Evolutionary conservation across 2,888 invertebrate species (phyloP).

Genomic region (Trichopoda pennipes): DNA sequence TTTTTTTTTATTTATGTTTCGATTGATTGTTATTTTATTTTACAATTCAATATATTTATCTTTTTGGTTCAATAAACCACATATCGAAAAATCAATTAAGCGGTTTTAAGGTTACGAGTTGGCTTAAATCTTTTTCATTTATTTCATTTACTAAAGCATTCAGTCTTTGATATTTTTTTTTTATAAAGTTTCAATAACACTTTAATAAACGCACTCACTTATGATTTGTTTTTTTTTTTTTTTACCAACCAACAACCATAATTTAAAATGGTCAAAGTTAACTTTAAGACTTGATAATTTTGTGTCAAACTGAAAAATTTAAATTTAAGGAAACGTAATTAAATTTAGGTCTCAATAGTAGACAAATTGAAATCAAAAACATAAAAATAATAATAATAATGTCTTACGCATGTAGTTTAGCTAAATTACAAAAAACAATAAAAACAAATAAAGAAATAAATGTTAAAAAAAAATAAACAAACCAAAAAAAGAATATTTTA

Average conservation of each 20-base stretch:
- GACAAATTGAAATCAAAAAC: constrained; percentile 6
- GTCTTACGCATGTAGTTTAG: constrained; percentile 46
- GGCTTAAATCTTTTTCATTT: constrained; percentile 28
- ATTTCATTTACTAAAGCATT: not conserved
- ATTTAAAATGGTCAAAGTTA: constrained; percentile 56
- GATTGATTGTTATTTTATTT: constrained; percentile 32
- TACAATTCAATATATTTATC: constrained; percentile 30
- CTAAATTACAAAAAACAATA: constrained; percentile 21
- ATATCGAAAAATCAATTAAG: constrained; percentile 67
- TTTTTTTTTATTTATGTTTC: constrained; percentile 20
- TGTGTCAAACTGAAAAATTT: constrained; percentile 12
- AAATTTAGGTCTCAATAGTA: constrained; percentile 14
- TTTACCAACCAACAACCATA: constrained; percentile 21
- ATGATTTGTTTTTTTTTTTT: not conserved
- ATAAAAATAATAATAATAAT: too few species aligned
- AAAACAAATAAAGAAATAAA: constrained; percentile 41
- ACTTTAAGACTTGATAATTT: constrained; percentile 65
- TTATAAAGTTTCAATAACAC: constrained; percentile 20
- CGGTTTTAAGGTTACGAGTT: constrained; percentile 53
- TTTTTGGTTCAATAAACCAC: constrained; percentile 55
- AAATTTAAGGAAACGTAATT: constrained; percentile 2
- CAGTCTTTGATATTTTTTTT: not conserved
- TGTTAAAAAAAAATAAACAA: constrained; percentile 13
- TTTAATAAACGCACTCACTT: constrained; percentile 17
- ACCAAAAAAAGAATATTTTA: not conserved